phyloP scores from a whole-genome alignment of 2,797 vertebrate species.

The Peromyscus eremicus region DNA sequence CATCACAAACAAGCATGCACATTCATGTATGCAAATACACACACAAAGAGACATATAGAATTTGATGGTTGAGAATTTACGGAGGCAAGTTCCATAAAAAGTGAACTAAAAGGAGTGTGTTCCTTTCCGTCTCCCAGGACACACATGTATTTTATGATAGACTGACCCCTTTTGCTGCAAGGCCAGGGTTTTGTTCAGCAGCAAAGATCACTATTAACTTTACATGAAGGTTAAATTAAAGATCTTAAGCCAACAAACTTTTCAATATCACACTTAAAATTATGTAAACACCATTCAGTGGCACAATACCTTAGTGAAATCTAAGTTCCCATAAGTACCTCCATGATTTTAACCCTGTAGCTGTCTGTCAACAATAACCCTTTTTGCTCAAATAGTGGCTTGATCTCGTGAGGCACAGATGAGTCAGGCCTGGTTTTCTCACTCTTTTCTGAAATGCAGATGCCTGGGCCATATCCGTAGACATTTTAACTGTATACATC shows the following conservation, averaged over 20 bases:
- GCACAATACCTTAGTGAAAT: conserved; percentile 13
- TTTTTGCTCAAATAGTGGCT: conserved; percentile 66
- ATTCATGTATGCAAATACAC: too few species aligned
- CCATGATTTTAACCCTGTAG: conserved; percentile 56
- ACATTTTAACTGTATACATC: not conserved
- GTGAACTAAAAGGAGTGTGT: not conserved
- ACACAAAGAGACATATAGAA: not conserved
- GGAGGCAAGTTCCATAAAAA: not conserved
- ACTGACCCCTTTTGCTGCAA: not conserved
- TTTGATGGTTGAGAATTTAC: not conserved
- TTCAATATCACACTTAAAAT: conserved; percentile 56
- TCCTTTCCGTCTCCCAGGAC: not conserved
- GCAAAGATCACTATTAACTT: conserved; percentile 67
- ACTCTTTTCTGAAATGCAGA: not conserved
- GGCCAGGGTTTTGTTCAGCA: conserved; percentile 2
- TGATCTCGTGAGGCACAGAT: conserved; percentile 48
- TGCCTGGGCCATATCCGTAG: not conserved
- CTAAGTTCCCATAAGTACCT: conserved; percentile 41
- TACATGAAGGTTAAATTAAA: conserved; percentile 68
- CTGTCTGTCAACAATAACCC: conserved; percentile 63
- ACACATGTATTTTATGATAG: conserved; percentile 12
- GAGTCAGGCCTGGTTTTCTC: conserved; percentile 44
- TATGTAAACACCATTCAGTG: not conserved
- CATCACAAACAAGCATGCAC: not conserved
- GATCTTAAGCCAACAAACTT: conserved; percentile 41